Percentiles rank a stretch among this genome's conserved stretches.
Evolutionary conservation across 1,140 invertebrate species (phyloP).

Genomic region (Drosophila fuyamai): DNA sequence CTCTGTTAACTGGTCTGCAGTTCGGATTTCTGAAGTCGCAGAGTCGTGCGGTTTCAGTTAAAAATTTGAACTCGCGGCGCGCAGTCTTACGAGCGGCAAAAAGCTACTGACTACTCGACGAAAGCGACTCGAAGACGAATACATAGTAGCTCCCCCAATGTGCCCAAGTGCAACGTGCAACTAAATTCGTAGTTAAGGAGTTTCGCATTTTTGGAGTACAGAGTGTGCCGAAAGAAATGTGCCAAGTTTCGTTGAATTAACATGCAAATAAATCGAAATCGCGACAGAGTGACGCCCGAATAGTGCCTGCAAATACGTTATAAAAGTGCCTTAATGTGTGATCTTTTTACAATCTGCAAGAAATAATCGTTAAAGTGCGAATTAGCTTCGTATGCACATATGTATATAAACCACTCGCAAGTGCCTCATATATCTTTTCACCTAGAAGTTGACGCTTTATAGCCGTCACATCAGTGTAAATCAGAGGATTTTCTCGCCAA

Average conservation of each 20-base stretch:
- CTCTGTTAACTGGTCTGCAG: conserved; percentile 19
- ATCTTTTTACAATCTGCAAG: conserved; percentile 41
- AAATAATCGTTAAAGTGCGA: conserved; percentile 45
- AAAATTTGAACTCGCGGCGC: conserved; percentile 74
- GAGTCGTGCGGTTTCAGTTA: conserved; percentile 53
- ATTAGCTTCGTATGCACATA: conserved; percentile 15
- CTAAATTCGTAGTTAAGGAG: conserved; percentile 59
- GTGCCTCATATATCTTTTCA: conserved; percentile 4
- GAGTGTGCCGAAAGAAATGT: conserved; percentile 57
- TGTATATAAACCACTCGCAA: neutral
- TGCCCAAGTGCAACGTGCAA: conserved; percentile 37
- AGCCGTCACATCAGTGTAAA: conserved; percentile 47
- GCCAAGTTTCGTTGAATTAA: conserved; percentile 46
- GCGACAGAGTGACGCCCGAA: conserved; percentile 34
- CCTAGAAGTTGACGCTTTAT: conserved; percentile 39
- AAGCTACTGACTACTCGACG: conserved; percentile 4
- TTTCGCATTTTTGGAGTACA: neutral
- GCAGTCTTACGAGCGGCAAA: conserved; percentile 75
- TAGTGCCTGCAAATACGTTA: conserved; percentile 51
- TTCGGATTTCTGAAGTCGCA: conserved; percentile 4
- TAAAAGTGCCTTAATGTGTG: conserved; percentile 44
- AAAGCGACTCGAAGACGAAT: conserved; percentile 54
- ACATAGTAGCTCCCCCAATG: conserved; percentile 16
- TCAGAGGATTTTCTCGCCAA: conserved; percentile 44
- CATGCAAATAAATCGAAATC: conserved; percentile 32